Evolutionary conservation across 2,797 vertebrate genomes (phyloP).

Genomic region (Artibeus lituratus): DNA sequence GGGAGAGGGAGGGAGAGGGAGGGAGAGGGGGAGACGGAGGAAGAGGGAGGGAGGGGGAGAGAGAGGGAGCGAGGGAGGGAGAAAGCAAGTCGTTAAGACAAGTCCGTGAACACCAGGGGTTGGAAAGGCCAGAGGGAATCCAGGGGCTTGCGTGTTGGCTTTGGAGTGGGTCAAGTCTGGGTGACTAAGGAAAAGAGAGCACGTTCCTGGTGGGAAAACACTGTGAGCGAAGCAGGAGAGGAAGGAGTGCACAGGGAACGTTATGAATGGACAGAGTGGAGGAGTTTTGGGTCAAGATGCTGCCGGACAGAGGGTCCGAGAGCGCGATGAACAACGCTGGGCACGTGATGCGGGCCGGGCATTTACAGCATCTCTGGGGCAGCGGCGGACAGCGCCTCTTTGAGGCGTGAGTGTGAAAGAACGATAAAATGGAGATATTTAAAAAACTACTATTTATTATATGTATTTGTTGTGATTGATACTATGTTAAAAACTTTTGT

Average conservation of each 20-base stretch:
- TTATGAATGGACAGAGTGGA: not conserved
- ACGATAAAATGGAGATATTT: not conserved
- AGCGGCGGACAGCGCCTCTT: accelerated
- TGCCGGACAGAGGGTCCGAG: not conserved
- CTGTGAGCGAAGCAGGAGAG: not conserved
- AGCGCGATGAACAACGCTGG: not conserved
- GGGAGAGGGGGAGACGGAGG: no score
- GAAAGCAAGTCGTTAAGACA: not conserved
- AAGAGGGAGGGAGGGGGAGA: no score
- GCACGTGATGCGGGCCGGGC: not conserved
- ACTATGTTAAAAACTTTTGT: not conserved
- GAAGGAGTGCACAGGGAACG: no score
- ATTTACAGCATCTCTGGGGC: not conserved
- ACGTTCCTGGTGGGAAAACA: not conserved
- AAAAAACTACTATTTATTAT: not conserved
- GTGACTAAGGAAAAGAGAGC: not conserved
- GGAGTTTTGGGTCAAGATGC: not conserved
- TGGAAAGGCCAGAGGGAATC: not conserved
- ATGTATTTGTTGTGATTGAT: not conserved
- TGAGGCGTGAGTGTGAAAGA: not conserved
- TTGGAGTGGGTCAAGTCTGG: not conserved
- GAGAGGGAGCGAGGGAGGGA: no score
- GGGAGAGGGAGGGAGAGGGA: no score
- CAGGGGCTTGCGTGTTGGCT: accelerated
- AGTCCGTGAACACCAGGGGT: not conserved